These are phyloP conservation scores for Drosophila neoperkinsi DNA, from an alignment of 2,888 invertebrate species.

Conservation along the genomic window DNA sequence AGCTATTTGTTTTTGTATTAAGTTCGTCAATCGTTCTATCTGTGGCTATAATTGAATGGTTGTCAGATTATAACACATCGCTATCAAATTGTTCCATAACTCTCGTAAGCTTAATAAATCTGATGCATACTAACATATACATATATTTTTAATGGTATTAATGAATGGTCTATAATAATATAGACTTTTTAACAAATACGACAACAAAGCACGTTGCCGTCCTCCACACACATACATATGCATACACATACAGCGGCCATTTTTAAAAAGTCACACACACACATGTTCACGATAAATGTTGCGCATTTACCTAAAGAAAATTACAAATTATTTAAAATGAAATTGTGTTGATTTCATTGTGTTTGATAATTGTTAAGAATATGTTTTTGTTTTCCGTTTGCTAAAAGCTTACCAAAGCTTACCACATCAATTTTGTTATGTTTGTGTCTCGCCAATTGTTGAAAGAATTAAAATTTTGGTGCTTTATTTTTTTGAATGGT, in stretches of 20 bases:
- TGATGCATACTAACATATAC: not conserved
- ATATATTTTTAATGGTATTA: not conserved
- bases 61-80: not conserved
- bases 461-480: slow-evolving; percentile 6
- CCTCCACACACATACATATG: slow-evolving; percentile 9
- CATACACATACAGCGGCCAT: slow-evolving; percentile 56
- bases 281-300: slow-evolving; percentile 9
- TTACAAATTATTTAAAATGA: slow-evolving; percentile 13
- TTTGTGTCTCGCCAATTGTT: slow-evolving; percentile 35
- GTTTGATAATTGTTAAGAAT: slow-evolving; percentile 18
- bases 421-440: slow-evolving; percentile 20
- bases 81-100: not conserved
- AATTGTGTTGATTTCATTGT: slow-evolving; percentile 18
- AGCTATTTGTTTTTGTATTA: not conserved
- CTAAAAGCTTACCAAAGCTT: slow-evolving; percentile 72
- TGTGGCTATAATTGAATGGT: not conserved
- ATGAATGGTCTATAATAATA: not conserved
- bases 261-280: slow-evolving; percentile 50
- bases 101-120: not conserved
- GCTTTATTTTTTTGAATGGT: slow-evolving; percentile 12
- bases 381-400: slow-evolving; percentile 6
- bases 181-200: not conserved
- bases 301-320: slow-evolving; percentile 25
- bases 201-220: slow-evolving; percentile 7
- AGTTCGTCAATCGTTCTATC: not conserved